Base-by-base conservation (phyloP, 2,888 invertebrate species). In the Andrena dorsata region DNA sequence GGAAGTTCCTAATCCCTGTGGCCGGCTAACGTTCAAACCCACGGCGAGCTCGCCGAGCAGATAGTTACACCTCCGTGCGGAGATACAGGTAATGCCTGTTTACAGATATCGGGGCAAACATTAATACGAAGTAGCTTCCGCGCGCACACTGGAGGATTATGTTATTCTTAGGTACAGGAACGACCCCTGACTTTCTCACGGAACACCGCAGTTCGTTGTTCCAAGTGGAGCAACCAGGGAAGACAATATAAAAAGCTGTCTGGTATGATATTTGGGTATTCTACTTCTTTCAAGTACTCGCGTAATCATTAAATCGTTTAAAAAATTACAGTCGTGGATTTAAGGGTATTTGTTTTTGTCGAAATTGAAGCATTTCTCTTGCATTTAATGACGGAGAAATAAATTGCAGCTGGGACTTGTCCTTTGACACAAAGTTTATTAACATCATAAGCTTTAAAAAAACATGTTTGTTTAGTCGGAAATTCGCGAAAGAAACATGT, bases 81-180 rank as follows among this genome's bases (percentile, higher is more conserved):
- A 90, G 90, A 85, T 91, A 89, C 88, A 86, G 89, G 90, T 91
- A 91, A 90, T 90, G 90, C 90, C 92, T 93, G 91, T 93, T 93
- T 93, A 92, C 93, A 92, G 93, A 93, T 92, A 92, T 92, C 91
- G 92, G 87, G 82, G 92, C 92, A 93, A 93, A 93, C 93, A 93
- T 93, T 93, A 93, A 93, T 93, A 93, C 90, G 89, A 91, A 90
- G 84, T 82, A 78, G 84, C 77, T 83, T 83, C 84, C 80, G 87
- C 89, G 86, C 89, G 91, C 91, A 88, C 91, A 90, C 90, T 84
- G 86, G 90, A 88, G 93, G 93, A 93, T 93, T 93, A 93, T 90
- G 91, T 92, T 92, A 92, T 93, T 92, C 92, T 92, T 91, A 91
- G 89, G 47, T 65, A 30, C 64, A 41, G 41, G 68, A 69, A 74